These are phyloP conservation scores for Excalfactoria chinensis DNA, from an alignment of 2,113 vertebrate species.

Conservation along the genomic window DNA sequence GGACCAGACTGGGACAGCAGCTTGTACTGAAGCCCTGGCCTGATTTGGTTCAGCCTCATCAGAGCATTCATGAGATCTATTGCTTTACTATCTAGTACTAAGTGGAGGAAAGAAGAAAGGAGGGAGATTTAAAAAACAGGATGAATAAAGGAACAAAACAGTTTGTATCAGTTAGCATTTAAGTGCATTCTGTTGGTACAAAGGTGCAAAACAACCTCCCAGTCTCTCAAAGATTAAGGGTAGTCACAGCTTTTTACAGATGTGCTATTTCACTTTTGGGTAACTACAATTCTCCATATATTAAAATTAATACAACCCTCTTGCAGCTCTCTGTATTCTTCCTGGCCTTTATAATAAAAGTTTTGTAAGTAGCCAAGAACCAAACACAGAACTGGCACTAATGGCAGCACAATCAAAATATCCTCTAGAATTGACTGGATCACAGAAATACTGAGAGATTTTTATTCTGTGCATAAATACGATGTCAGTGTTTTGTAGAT, in stretches of 20 bases:
- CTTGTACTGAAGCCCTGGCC: constrained; percentile 97
- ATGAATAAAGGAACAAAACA: constrained; percentile 48
- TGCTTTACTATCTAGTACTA: constrained; percentile 98
- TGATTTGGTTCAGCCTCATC: constrained; percentile 99
- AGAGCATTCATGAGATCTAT: constrained; percentile 99
- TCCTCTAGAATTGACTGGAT: neutral
- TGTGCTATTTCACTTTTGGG: neutral
- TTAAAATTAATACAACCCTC: neutral
- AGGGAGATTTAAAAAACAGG: constrained; percentile 34
- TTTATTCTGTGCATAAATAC: neutral
- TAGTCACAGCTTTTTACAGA: neutral
- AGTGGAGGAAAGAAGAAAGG: neutral
- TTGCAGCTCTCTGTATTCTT: neutral
- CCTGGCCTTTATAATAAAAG: neutral
- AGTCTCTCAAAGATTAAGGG: neutral
- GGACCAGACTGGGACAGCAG: constrained; percentile 98
- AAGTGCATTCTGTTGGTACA: constrained; percentile 10
- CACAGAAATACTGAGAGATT: neutral
- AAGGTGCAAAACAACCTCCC: constrained; percentile 8
- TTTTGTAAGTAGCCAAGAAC: neutral
- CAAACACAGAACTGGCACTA: neutral
- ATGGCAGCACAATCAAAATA: neutral
- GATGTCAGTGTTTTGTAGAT: neutral
- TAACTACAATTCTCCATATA: neutral
- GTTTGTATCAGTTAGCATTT: constrained; percentile 61